A percentile compares a stretch with the other conserved stretches of the same genome.
Evolutionary conservation across 1,140 invertebrate genomes (phyloP).

Genomic region (Dendroctonus valens): DNA sequence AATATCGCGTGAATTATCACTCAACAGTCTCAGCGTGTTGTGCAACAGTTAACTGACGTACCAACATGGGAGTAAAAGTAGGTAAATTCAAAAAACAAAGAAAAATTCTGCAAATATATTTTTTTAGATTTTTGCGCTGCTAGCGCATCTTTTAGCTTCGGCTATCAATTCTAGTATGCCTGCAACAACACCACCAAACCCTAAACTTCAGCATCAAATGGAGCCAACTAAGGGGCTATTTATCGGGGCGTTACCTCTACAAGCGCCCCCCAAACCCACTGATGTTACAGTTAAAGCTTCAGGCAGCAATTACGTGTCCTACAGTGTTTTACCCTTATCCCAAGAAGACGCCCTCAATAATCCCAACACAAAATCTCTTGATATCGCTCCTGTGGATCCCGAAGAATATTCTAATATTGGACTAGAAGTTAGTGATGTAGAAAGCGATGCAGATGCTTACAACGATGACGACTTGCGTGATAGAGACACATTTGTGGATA

Average conservation of each 20-base stretch:
- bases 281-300: slow-evolving; percentile 1
- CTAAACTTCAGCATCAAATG: background rate
- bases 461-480: slow-evolving; percentile 16
- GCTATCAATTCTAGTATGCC: background rate
- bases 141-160: background rate
- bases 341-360: background rate
- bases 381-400: background rate
- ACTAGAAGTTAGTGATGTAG: slow-evolving; percentile 5
- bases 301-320: background rate
- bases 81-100: background rate
- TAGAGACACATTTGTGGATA: slow-evolving; percentile 18
- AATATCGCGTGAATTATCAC: background rate
- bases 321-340: slow-evolving; percentile 10
- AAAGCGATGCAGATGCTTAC: slow-evolving; percentile 16
- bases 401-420: background rate
- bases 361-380: background rate
- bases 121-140: background rate
- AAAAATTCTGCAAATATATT: background rate
- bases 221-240: slow-evolving; percentile 4
- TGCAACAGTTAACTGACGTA: background rate
- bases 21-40: slow-evolving; percentile 19
- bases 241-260: background rate
- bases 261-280: background rate
- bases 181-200: background rate
- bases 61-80: slow-evolving; percentile 27